Percentiles rank a stretch among this genome's conserved stretches.
phyloP scores from a whole-genome alignment of 64 coral and sea anemone genomes.

The Pocillopora verrucosa region DNA sequence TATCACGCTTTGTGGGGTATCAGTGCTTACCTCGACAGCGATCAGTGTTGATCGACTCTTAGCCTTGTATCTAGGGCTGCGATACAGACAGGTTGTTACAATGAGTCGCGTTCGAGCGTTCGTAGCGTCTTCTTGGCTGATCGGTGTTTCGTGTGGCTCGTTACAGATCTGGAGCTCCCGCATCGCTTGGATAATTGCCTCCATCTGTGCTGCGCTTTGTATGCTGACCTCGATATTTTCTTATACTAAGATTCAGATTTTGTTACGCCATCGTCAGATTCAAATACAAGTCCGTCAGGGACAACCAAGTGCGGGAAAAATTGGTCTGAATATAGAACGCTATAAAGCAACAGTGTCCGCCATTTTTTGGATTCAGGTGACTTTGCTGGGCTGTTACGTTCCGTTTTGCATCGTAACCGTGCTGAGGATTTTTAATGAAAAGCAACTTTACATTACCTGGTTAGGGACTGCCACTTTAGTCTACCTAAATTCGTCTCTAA shows the following conservation, averaged over 20 bases:
- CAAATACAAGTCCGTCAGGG: neutral
- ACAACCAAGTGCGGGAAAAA: neutral
- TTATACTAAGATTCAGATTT: neutral
- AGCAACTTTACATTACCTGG: neutral
- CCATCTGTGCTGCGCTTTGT: neutral
- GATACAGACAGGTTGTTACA: neutral
- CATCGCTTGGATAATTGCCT: neutral
- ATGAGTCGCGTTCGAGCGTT: neutral
- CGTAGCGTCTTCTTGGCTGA: neutral
- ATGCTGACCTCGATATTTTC: neutral
- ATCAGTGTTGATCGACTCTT: neutral
- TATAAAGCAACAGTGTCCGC: neutral
- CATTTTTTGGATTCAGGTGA: neutral
- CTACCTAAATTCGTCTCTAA: neutral
- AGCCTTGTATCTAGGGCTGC: neutral
- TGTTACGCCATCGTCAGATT: neutral
- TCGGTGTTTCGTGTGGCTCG: neutral
- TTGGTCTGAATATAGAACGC: neutral
- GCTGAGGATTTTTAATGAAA: neutral
- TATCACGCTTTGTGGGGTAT: neutral
- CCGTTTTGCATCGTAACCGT: neutral
- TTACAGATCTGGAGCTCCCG: neutral
- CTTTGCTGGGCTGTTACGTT: neutral
- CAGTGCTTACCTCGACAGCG: neutral
- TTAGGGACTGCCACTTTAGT: neutral